These are phyloP conservation scores for Chrysocyon brachyurus DNA, from an alignment of 2,797 vertebrate genomes.

Conservation along the genomic window DNA sequence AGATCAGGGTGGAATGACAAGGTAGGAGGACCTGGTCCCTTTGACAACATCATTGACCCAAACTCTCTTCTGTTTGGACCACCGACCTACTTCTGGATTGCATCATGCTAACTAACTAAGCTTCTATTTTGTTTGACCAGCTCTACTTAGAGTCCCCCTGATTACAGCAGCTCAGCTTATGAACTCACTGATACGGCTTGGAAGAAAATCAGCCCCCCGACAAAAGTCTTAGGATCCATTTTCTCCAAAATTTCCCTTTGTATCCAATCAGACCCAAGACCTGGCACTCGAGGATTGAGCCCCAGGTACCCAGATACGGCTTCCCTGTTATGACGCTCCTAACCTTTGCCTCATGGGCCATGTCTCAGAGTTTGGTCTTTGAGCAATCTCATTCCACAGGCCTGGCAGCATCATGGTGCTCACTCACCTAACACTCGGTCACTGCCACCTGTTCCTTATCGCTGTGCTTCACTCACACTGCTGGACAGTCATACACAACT, in stretches of 20 bases:
- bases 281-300: neutral
- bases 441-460: neutral
- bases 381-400: neutral
- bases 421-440: neutral
- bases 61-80: neutral
- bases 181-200: neutral
- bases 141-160: neutral
- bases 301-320: no score
- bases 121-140: neutral
- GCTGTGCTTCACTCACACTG: accelerated
- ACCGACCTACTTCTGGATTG: neutral
- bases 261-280: neutral
- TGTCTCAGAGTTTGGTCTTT: neutral
- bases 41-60: neutral
- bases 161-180: neutral
- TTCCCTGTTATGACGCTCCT: neutral
- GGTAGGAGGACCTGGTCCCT: neutral
- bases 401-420: neutral
- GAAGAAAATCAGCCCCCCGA: neutral
- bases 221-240: neutral
- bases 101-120: neutral
- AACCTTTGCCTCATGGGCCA: neutral
- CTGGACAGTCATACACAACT: no score
- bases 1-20: neutral
- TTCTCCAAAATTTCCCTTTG: neutral